These are phyloP conservation scores for Drosophila azteca DNA, from an alignment of 1,140 invertebrate genomes.

Conservation along the genomic window DNA sequence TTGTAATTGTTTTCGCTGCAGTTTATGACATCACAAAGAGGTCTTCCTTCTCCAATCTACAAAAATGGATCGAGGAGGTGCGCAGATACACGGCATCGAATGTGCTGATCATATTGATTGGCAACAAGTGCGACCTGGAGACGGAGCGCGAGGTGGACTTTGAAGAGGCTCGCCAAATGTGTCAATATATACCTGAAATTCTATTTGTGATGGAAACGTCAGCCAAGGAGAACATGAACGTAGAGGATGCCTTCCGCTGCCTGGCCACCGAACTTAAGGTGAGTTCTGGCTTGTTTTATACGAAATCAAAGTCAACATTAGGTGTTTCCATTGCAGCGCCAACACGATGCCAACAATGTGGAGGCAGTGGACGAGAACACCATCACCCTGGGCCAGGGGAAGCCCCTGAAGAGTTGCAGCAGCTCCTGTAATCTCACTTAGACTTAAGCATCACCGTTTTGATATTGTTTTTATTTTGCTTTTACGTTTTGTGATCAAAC, in stretches of 20 bases:
- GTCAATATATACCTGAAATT: slow-evolving; percentile 93
- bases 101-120: slow-evolving; percentile 94
- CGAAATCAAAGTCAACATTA: not conserved
- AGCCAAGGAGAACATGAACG: slow-evolving; percentile 96
- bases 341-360: slow-evolving; percentile 69
- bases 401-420: slow-evolving; percentile 78
- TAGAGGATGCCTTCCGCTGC: slow-evolving; percentile 95
- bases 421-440: slow-evolving; percentile 83
- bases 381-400: slow-evolving; percentile 76
- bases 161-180: slow-evolving; percentile 92
- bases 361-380: slow-evolving; percentile 65
- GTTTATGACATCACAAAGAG: slow-evolving; percentile 98
- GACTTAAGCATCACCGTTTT: slow-evolving; percentile 50
- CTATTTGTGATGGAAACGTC: slow-evolving; percentile 95
- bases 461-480: slow-evolving; percentile 44
- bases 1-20: slow-evolving; percentile 63
- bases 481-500: slow-evolving; percentile 72
- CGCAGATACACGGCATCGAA: slow-evolving; percentile 95
- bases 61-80: slow-evolving; percentile 97
- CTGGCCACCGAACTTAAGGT: slow-evolving; percentile 95
- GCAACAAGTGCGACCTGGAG: slow-evolving; percentile 95
- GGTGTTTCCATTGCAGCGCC: slow-evolving; percentile 40
- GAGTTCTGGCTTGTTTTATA: slow-evolving; percentile 11
- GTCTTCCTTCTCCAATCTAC: slow-evolving; percentile 93
- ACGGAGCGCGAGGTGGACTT: slow-evolving; percentile 92